Conservation (phyloP, 2,113 vertebrate genomes). For the Malurus melanocephalus region DNA sequence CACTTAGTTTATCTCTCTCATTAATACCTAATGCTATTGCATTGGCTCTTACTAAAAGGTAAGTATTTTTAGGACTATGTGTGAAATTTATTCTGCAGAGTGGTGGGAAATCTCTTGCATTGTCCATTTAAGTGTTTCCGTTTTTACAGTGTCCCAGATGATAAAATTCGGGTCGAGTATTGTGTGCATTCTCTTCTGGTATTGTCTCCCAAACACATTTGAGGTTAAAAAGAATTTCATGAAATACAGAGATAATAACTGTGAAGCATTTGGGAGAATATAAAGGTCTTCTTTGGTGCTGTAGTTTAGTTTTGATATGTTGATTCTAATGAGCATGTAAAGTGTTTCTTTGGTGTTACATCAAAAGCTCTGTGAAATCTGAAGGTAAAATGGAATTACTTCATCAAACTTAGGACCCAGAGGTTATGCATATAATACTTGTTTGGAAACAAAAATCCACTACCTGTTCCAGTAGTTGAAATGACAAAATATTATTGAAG, state of each 20-base stretch:
- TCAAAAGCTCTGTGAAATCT: neutral
- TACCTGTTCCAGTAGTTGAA: neutral
- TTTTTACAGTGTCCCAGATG: neutral
- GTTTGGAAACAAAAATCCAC: neutral
- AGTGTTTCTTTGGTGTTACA: neutral
- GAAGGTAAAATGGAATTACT: neutral
- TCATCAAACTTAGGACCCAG: neutral
- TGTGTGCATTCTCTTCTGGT: neutral
- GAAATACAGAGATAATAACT: neutral
- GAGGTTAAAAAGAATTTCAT: neutral
- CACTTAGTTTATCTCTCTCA: constrained; percentile 72
- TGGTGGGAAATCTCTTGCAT: neutral
- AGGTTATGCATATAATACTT: neutral
- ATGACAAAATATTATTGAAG: neutral
- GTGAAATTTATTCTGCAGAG: neutral
- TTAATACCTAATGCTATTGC: constrained; percentile 82
- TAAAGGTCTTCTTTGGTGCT: neutral
- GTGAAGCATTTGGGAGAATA: neutral
- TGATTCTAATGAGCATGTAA: neutral
- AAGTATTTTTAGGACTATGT: constrained; percentile 55
- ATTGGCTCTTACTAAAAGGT: constrained; percentile 84
- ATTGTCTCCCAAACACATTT: neutral
- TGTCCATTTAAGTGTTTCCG: neutral
- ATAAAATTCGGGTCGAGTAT: neutral
- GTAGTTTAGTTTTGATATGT: neutral